A percentile compares a stretch with the other conserved stretches of the same genome.
These are phyloP conservation scores for Amblyornis subalaris DNA, from an alignment of 2,113 vertebrate genomes.

Conservation along the genomic window DNA sequence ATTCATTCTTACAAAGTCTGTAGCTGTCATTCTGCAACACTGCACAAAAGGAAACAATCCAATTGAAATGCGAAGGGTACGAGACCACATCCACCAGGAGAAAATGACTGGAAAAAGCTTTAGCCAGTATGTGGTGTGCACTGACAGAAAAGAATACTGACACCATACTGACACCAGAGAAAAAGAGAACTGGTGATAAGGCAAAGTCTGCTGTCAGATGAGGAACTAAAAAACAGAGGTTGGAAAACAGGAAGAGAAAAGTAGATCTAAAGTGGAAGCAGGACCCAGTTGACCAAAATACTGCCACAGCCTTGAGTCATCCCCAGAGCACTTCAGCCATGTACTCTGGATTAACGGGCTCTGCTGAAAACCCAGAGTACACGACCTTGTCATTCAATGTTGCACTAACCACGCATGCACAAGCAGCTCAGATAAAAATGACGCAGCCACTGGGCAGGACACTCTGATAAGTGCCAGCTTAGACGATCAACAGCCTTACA, in stretches of 20 bases:
- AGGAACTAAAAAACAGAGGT: neutral
- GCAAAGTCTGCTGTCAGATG: neutral
- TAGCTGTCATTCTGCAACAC: neutral
- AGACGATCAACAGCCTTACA: neutral
- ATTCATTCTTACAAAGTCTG: neutral
- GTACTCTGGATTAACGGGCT: neutral
- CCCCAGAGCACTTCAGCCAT: neutral
- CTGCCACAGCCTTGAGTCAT: neutral
- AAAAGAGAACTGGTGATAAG: neutral
- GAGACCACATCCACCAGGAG: neutral
- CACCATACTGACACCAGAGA: rapidly evolving
- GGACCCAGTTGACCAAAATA: neutral
- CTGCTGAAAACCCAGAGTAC: neutral
- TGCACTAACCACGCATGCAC: rapidly evolving
- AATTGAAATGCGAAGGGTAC: neutral
- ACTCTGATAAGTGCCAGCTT: neutral
- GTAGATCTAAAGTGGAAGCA: neutral
- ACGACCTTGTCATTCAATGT: neutral
- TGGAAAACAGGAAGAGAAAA: neutral
- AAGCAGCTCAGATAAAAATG: neutral
- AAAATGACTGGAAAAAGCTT: neutral
- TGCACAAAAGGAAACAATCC: neutral
- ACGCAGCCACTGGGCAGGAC: neutral
- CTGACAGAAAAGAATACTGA: neutral
- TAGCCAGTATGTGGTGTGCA: neutral